These are phyloP conservation scores for Ctenicera cuprea DNA, from an alignment of 2,888 invertebrate genomes.

Conservation along the genomic window DNA sequence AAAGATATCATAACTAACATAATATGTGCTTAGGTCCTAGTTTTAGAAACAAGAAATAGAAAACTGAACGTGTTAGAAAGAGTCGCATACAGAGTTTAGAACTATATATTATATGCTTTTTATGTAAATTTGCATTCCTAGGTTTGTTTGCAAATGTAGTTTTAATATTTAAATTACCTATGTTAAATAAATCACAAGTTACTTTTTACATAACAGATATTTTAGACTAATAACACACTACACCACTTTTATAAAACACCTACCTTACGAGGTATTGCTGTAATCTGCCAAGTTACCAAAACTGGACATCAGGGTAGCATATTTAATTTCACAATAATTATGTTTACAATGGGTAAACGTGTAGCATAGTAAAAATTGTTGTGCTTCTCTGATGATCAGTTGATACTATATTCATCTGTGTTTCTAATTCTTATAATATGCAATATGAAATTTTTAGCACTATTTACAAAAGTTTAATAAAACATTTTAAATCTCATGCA, in stretches of 20 bases:
- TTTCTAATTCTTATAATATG: background rate
- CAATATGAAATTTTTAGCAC: slow-evolving; percentile 25
- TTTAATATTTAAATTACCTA: too few relatives aligned
- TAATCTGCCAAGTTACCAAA: background rate
- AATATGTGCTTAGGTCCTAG: background rate
- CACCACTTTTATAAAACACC: background rate
- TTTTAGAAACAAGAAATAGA: background rate
- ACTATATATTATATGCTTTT: background rate
- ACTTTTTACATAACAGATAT: background rate
- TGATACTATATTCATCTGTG: too few relatives aligned
- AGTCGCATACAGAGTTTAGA: background rate
- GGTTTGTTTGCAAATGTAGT: too few relatives aligned
- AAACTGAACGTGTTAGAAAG: too few relatives aligned
- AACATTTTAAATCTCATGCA: background rate
- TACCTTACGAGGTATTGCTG: slow-evolving; percentile 3
- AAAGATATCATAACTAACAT: slow-evolving; percentile 14
- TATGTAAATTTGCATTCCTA: too few relatives aligned
- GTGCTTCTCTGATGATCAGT: background rate
- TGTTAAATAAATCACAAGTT: too few relatives aligned
- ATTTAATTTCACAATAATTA: background rate
- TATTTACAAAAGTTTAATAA: slow-evolving; percentile 21
- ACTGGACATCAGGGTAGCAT: background rate
- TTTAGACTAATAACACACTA: background rate
- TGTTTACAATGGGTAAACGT: background rate
- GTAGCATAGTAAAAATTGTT: background rate